These are phyloP conservation scores for Byasa hedistus DNA, from an alignment of 2,888 invertebrate species.

Conservation along the genomic window DNA sequence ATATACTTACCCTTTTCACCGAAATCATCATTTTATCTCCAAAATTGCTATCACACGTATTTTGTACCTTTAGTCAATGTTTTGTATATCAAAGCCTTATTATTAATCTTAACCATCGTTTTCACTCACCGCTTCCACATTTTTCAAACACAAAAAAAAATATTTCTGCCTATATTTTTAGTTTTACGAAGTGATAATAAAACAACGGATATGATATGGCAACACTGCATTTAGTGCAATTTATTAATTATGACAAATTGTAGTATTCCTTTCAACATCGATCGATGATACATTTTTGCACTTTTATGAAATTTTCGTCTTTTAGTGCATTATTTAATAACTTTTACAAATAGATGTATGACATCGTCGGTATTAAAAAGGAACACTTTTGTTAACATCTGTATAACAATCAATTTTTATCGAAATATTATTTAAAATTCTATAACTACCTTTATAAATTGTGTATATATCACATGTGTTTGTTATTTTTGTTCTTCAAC, in stretches of 20 bases:
- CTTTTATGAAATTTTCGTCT: background rate
- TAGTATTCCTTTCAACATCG: constrained; percentile 41
- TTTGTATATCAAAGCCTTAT: no score
- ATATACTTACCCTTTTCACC: no score
- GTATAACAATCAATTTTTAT: constrained; percentile 60
- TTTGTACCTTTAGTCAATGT: no score
- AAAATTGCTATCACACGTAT: no score
- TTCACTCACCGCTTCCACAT: no score
- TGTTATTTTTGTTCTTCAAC: constrained; percentile 47
- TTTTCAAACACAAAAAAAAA: no score
- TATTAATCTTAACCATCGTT: no score
- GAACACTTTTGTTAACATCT: constrained; percentile 46
- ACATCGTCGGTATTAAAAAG: constrained; percentile 14
- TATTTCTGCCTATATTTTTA: no score
- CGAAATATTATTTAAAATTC: constrained; percentile 58
- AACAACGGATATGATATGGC: constrained; percentile 56
- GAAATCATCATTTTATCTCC: no score
- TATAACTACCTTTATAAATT: constrained; percentile 72
- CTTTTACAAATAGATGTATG: background rate
- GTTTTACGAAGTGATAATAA: constrained; percentile 42
- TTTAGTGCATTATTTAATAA: background rate
- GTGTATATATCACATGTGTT: constrained; percentile 78
- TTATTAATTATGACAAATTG: constrained; percentile 61
- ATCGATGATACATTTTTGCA: constrained; percentile 1
- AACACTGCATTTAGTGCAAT: constrained; percentile 69